Conservation (phyloP, 1,140 invertebrate species). For the Anoplolepis gracilipes region DNA sequence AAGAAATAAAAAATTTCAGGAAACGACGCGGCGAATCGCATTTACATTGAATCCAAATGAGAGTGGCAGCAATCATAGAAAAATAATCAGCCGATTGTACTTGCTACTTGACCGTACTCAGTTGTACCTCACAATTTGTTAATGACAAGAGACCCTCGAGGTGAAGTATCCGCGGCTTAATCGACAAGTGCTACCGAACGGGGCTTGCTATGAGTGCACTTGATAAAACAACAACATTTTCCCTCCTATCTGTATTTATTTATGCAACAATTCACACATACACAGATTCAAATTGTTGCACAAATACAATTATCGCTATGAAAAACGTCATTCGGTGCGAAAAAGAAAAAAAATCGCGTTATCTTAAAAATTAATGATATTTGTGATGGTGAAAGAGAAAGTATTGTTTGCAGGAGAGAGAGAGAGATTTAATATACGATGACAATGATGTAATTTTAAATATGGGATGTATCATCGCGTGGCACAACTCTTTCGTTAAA, state of each 20-base stretch:
- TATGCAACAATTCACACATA: constrained; percentile 41
- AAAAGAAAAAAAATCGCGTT: neutral
- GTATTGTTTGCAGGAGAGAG: neutral
- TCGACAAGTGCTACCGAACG: constrained; percentile 75
- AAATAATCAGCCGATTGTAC: constrained; percentile 69
- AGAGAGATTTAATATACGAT: neutral
- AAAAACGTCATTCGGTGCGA: neutral
- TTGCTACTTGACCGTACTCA: constrained; percentile 69
- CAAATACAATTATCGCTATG: constrained; percentile 12
- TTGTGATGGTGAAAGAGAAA: neutral
- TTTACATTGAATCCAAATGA: neutral
- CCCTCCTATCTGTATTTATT: constrained; percentile 68
- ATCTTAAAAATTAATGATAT: neutral
- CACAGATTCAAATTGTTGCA: constrained; percentile 6
- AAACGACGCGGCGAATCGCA: neutral
- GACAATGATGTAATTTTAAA: neutral
- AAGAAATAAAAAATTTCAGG: neutral
- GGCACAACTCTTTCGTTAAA: constrained; percentile 40
- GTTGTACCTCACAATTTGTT: constrained; percentile 73
- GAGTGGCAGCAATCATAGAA: neutral
- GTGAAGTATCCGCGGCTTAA: constrained; percentile 78
- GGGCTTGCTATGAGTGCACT: constrained; percentile 67
- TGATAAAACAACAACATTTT: constrained; percentile 70
- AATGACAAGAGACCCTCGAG: constrained; percentile 79
- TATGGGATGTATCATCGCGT: neutral